phyloP scores from a whole-genome alignment of 1,140 invertebrate species.

The Steinernema khuongi region DNA sequence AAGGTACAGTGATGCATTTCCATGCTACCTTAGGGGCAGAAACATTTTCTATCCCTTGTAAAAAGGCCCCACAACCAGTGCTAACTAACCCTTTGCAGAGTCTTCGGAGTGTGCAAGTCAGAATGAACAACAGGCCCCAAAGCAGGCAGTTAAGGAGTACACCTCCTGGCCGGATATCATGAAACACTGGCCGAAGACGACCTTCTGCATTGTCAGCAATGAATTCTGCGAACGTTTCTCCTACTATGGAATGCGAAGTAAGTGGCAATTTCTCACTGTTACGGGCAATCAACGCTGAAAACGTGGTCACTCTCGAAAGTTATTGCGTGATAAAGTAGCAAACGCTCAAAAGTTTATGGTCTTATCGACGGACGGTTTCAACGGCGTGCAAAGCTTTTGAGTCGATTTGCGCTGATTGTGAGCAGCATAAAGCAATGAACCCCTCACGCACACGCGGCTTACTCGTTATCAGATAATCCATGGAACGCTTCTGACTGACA shows the following conservation, averaged over 20 bases:
- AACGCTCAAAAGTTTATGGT: not conserved
- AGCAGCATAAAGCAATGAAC: not conserved
- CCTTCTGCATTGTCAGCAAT: slow-evolving; percentile 83
- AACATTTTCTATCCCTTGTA: no score
- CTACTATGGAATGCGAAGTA: slow-evolving; percentile 79
- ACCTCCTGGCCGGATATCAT: slow-evolving; percentile 36
- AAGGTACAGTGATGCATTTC: not conserved
- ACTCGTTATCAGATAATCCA: slow-evolving; percentile 10
- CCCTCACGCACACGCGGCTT: not conserved
- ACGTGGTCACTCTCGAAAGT: no score
- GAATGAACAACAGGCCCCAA: not conserved
- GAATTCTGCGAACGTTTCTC: slow-evolving; percentile 92
- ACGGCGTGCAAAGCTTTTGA: not conserved
- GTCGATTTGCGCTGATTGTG: not conserved
- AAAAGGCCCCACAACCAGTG: not conserved
- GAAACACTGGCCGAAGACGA: slow-evolving; percentile 67
- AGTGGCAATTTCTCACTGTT: slow-evolving; percentile 62
- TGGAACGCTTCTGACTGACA: not conserved
- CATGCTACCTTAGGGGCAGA: no score
- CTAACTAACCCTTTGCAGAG: not conserved
- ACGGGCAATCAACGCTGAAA: no score
- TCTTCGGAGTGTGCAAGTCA: not conserved
- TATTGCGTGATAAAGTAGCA: not conserved
- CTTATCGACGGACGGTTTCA: not conserved
- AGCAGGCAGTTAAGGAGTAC: slow-evolving; percentile 22